These are phyloP conservation scores for Drosophila pectinifera DNA, from an alignment of 1,140 invertebrate genomes.

Conservation along the genomic window DNA sequence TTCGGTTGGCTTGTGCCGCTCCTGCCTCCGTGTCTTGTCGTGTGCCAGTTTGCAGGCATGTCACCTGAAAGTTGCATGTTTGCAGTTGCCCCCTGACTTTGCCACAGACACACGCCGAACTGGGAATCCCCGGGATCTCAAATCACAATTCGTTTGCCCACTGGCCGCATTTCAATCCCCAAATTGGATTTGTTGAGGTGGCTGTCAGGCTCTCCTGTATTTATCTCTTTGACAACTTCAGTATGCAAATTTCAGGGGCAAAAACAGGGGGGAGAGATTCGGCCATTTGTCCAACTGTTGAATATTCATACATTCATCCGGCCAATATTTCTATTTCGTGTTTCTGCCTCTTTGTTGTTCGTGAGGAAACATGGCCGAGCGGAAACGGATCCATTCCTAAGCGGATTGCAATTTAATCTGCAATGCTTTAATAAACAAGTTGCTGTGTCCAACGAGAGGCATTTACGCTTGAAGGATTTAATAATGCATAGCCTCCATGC, in stretches of 20 bases:
- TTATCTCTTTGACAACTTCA: constrained; percentile 23
- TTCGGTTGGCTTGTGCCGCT: constrained; percentile 7
- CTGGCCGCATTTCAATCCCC: constrained; percentile 23
- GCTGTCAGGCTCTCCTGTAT: constrained; percentile 23
- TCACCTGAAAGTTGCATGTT: constrained; percentile 36
- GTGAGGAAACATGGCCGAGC: background rate
- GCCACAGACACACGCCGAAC: background rate
- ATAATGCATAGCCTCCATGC: background rate
- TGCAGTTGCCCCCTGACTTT: constrained; percentile 22
- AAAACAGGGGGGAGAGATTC: constrained; percentile 26
- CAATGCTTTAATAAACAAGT: constrained; percentile 8
- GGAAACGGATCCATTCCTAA: background rate
- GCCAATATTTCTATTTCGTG: constrained; percentile 43
- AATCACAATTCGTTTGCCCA: constrained; percentile 17
- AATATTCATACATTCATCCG: constrained; percentile 39
- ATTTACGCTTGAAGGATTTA: constrained; percentile 5
- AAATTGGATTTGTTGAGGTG: constrained; percentile 45
- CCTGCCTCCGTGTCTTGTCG: constrained; percentile 16
- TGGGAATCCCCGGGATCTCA: constrained; percentile 11
- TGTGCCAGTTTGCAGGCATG: constrained; percentile 17
- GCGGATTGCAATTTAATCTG: constrained; percentile 25
- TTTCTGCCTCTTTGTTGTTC: constrained; percentile 1
- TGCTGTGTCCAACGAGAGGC: constrained; percentile 11
- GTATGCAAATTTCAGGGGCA: constrained; percentile 46
- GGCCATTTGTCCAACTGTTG: constrained; percentile 30